Evolutionary conservation across 1,140 invertebrate species (phyloP).

Genomic region (Babylonia areolata): DNA sequence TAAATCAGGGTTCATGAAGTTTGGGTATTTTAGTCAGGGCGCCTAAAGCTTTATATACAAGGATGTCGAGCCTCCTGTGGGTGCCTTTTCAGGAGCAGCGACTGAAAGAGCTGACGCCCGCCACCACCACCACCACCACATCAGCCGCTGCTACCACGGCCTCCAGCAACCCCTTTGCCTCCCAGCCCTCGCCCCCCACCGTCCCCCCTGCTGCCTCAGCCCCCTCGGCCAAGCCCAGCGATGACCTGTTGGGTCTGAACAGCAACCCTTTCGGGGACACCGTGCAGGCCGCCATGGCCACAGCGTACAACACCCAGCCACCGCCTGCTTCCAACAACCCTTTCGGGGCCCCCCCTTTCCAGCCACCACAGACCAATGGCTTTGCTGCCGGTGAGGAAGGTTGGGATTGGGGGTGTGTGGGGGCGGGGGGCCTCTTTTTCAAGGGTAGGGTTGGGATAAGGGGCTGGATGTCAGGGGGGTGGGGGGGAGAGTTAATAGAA

Average conservation of each 20-base stretch:
- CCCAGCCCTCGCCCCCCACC: conserved; percentile 41
- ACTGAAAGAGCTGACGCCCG: conserved; percentile 59
- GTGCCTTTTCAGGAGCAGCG: conserved; percentile 59
- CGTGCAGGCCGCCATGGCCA: conserved; percentile 66
- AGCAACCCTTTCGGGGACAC: conserved; percentile 94
- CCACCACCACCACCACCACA: conserved; percentile 41
- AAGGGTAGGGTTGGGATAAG: too few relatives aligned
- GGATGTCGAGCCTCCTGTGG: neutral
- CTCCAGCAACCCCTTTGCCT: conserved; percentile 87
- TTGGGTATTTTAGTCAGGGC: too few relatives aligned
- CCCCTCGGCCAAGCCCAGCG: conserved; percentile 83
- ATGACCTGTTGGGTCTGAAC: conserved; percentile 88
- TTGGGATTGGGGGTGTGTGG: neutral
- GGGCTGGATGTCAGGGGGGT: too few relatives aligned
- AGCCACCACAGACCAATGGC: conserved; percentile 42
- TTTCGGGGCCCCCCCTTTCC: conserved; percentile 43
- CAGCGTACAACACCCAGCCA: conserved; percentile 44
- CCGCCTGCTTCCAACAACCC: conserved; percentile 41
- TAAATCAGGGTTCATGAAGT: too few relatives aligned
- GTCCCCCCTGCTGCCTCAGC: conserved; percentile 41
- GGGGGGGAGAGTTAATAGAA: too few relatives aligned
- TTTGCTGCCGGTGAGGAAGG: conserved; percentile 22
- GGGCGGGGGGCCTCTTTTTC: too few relatives aligned
- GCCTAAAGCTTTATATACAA: neutral
- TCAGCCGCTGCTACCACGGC: conserved; percentile 4